Evolutionary conservation across 2,797 vertebrate species (phyloP).

Genomic region (Molossus molossus): DNA sequence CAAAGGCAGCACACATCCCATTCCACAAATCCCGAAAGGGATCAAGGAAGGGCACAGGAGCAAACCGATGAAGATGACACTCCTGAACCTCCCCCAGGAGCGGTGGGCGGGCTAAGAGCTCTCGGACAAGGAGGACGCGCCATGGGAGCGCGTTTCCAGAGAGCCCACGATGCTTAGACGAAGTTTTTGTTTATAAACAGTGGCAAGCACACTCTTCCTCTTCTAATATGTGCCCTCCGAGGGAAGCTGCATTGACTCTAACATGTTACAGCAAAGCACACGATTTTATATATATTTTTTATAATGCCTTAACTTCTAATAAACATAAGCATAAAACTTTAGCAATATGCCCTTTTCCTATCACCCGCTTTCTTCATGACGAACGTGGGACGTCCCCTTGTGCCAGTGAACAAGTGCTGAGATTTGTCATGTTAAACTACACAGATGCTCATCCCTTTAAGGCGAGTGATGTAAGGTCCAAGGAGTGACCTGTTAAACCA

Average conservation of each 20-base stretch:
- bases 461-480: background rate
- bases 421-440: background rate
- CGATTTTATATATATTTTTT: background rate
- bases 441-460: background rate
- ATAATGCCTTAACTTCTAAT: conserved; percentile 21
- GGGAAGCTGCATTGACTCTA: background rate
- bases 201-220: background rate
- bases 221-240: background rate
- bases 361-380: conserved; percentile 25
- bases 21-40: background rate
- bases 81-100: conserved; percentile 5
- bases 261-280: background rate
- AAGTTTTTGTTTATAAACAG: background rate
- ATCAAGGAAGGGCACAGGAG: background rate
- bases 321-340: conserved; percentile 38
- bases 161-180: background rate
- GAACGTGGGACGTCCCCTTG: background rate
- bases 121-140: background rate
- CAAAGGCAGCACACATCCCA: background rate
- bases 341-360: conserved; percentile 14
- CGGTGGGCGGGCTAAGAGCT: background rate
- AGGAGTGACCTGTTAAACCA: conserved; percentile 12
- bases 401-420: conserved; percentile 8
- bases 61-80: background rate
- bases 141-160: background rate